Evolutionary conservation across 2,113 vertebrate genomes (phyloP).

Genomic region (Alethe castanea): DNA sequence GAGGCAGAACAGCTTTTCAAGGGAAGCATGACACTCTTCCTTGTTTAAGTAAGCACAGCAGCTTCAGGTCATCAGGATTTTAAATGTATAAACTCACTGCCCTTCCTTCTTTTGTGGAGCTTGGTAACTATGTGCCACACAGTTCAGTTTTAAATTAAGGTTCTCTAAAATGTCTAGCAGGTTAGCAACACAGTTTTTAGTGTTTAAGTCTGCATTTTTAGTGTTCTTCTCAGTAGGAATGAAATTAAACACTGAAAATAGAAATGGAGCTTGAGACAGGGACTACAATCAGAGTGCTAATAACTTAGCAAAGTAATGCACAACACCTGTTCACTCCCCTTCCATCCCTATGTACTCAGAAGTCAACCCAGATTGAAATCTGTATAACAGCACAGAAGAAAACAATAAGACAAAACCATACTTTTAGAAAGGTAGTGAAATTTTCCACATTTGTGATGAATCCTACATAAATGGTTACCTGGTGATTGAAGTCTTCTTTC

Average conservation of each 20-base stretch:
- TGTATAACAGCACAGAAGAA: neutral
- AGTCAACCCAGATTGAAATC: neutral
- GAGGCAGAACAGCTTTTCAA: neutral
- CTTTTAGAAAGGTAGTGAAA: neutral
- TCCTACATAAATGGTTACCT: neutral
- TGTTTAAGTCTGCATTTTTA: neutral
- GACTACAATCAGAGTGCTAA: neutral
- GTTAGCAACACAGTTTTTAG: neutral
- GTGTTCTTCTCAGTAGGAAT: neutral
- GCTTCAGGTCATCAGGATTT: neutral
- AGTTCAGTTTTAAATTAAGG: neutral
- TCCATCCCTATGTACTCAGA: neutral
- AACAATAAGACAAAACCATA: neutral
- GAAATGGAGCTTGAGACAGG: neutral
- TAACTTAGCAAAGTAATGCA: neutral
- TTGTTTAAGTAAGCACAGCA: neutral
- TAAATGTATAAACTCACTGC: neutral
- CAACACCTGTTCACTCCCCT: neutral
- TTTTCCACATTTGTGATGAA: neutral
- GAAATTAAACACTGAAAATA: neutral
- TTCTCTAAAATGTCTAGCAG: neutral
- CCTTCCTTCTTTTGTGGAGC: neutral
- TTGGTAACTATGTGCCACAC: neutral
- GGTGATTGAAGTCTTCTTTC: neutral
- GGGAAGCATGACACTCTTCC: neutral